These are phyloP conservation scores for Saccopteryx bilineata DNA, from an alignment of 2,113 vertebrate genomes.

Conservation along the genomic window DNA sequence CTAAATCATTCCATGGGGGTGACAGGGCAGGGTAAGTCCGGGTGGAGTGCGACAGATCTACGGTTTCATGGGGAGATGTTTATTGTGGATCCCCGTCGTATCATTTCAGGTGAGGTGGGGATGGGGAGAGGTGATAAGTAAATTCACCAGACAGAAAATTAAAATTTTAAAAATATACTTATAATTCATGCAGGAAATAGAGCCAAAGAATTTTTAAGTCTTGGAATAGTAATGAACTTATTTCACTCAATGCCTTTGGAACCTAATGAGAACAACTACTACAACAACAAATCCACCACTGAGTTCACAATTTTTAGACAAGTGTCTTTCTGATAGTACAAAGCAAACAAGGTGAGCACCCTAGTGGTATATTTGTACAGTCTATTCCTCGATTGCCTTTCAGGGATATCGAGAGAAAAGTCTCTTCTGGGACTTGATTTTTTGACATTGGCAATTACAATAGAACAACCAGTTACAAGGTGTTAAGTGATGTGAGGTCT, in stretches of 20 bases:
- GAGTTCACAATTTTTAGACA: background rate
- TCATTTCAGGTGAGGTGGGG: background rate
- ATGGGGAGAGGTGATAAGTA: background rate
- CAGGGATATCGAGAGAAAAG: background rate
- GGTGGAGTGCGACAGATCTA: background rate
- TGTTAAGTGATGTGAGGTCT: background rate
- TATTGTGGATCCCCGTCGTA: background rate
- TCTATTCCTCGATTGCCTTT: background rate
- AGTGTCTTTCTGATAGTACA: background rate
- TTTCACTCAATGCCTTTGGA: background rate
- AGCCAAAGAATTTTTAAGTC: background rate
- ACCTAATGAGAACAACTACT: background rate
- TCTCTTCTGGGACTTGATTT: background rate
- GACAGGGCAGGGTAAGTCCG: background rate
- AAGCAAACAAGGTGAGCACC: background rate
- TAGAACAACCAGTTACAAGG: background rate
- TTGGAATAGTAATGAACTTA: background rate
- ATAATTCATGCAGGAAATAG: background rate
- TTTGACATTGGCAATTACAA: background rate
- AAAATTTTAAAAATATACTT: constrained; percentile 17
- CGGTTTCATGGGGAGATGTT: background rate
- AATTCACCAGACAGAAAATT: background rate
- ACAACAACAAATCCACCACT: background rate
- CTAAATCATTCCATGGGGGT: background rate
- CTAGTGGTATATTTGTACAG: background rate